Conservation (phyloP, 2,113 vertebrate species). For the Saguinus midas region DNA sequence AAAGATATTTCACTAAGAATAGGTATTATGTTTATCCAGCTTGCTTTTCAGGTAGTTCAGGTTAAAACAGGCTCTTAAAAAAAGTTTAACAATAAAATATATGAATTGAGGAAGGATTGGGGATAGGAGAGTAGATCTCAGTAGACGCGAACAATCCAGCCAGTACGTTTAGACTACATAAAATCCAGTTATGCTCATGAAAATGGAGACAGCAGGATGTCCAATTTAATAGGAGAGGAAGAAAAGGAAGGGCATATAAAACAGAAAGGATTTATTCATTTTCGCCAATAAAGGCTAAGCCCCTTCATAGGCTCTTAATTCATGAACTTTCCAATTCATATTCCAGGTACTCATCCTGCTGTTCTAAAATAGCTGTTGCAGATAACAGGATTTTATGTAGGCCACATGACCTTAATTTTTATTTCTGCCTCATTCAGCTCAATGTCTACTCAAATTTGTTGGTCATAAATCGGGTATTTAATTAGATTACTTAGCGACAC, state of each 20-base stretch:
- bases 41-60: neutral
- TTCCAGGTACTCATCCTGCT: neutral
- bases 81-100: neutral
- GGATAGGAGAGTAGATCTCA: neutral
- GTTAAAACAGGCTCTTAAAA: neutral
- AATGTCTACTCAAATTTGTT: neutral
- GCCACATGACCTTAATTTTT: slow-evolving; percentile 54
- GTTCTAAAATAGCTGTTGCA: neutral
- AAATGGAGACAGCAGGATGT: slow-evolving; percentile 23
- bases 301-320: neutral
- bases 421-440: slow-evolving; percentile 44
- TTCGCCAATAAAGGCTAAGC: neutral
- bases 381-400: slow-evolving; percentile 27
- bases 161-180: neutral
- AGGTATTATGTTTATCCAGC: neutral
- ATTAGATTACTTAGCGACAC: slow-evolving; percentile 73
- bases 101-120: neutral
- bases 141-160: neutral
- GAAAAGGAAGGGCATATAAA: neutral
- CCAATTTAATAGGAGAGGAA: neutral
- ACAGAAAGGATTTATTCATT: slow-evolving; percentile 15
- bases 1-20: neutral
- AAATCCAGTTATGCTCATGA: neutral
- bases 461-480: neutral
- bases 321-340: neutral